A percentile compares a stretch with the other conserved stretches of the same genome.
Conservation (phyloP, 1,140 invertebrate genomes). For the Macrocentrus cingulum region DNA sequence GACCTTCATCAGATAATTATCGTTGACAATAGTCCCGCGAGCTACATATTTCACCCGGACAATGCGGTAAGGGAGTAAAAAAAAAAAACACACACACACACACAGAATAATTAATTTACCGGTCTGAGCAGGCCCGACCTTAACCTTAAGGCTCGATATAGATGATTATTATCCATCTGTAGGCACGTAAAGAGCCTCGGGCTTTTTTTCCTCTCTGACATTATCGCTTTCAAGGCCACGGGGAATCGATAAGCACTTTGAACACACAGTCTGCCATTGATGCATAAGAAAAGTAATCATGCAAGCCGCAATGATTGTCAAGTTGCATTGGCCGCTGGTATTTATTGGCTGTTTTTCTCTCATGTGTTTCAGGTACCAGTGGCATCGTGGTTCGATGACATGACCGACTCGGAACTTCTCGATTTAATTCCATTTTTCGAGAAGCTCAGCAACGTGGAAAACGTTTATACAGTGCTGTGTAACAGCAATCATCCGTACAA, state of each 20-base stretch:
- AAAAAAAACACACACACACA: no score
- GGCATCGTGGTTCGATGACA: constrained; percentile 97
- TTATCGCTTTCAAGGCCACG: constrained; percentile 21
- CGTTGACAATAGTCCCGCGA: constrained; percentile 99
- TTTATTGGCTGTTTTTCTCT: no score
- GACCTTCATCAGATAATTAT: constrained; percentile 97
- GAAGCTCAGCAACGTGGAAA: constrained; percentile 90
- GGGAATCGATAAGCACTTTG: constrained; percentile 11
- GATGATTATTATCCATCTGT: background rate
- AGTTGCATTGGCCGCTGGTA: no score
- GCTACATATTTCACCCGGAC: constrained; percentile 99
- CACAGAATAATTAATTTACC: constrained; percentile 2
- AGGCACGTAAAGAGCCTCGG: no score
- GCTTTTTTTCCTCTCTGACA: constrained; percentile 12
- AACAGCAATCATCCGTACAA: constrained; percentile 86
- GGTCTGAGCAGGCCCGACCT: background rate
- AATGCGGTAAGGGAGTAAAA: constrained; percentile 96
- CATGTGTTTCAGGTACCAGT: constrained; percentile 91
- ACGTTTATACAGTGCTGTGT: constrained; percentile 88
- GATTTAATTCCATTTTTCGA: constrained; percentile 96
- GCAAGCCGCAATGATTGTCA: constrained; percentile 13
- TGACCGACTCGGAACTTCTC: constrained; percentile 90
- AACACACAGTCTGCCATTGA: background rate
- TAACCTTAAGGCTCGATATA: background rate
- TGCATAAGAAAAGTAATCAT: background rate